phyloP scores from a whole-genome alignment of 2,888 invertebrate species.

The Macrophya alboannulata region DNA sequence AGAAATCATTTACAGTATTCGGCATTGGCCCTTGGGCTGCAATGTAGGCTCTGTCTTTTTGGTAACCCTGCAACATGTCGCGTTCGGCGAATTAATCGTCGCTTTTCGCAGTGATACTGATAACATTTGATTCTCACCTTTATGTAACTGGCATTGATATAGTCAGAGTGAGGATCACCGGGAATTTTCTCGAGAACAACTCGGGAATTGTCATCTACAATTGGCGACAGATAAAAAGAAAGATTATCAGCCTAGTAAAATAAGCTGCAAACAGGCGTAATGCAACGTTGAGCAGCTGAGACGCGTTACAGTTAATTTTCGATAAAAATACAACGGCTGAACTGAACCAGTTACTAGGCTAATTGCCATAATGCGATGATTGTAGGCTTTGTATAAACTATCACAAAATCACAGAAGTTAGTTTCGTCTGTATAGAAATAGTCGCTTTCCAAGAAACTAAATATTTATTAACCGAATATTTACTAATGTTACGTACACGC shows the following conservation, averaged over 20 bases:
- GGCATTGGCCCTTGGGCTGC: conserved; percentile 78
- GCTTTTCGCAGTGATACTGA: neutral
- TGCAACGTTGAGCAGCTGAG: too few relatives aligned
- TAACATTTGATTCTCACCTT: conserved; percentile 71
- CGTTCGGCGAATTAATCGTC: neutral
- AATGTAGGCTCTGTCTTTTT: conserved; percentile 73
- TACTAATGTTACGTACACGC: conserved; percentile 73
- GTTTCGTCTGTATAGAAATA: too few relatives aligned
- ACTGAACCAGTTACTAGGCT: too few relatives aligned
- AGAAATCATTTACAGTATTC: conserved; percentile 79
- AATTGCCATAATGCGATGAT: too few relatives aligned
- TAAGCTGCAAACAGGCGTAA: too few relatives aligned
- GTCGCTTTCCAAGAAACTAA: too few relatives aligned
- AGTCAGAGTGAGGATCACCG: conserved; percentile 80
- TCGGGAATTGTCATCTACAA: conserved; percentile 15
- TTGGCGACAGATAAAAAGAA: neutral
- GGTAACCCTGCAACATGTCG: conserved; percentile 68
- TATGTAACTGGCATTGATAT: conserved; percentile 72
- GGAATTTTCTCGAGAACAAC: conserved; percentile 23
- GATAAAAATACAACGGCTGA: too few relatives aligned
- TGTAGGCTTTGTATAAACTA: too few relatives aligned
- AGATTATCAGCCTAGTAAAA: neutral
- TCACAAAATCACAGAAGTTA: too few relatives aligned
- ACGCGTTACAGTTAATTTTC: too few relatives aligned
- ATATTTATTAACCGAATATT: too few relatives aligned